phyloP scores from a whole-genome alignment of 2,113 vertebrate genomes.

The Hippocampus abdominalis region DNA sequence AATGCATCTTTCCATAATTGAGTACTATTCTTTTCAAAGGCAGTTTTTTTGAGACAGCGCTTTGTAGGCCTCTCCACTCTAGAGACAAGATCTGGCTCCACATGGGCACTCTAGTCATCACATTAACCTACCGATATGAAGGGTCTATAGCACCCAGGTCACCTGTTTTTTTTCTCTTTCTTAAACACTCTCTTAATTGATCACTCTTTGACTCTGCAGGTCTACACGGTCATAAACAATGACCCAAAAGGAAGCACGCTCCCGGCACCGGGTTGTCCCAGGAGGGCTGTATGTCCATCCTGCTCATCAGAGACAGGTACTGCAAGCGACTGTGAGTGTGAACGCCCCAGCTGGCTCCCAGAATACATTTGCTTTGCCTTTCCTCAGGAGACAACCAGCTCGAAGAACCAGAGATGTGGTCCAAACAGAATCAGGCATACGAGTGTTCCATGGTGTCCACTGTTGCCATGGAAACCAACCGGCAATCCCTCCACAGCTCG shows the following conservation, averaged over 20 bases:
- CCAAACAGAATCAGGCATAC: constrained; percentile 44
- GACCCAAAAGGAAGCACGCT: constrained; percentile 35
- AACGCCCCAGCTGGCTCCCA: background rate
- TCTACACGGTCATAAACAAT: constrained; percentile 68
- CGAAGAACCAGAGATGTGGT: constrained; percentile 35
- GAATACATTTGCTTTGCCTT: background rate
- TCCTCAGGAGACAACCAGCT: constrained; percentile 41
- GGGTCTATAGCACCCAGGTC: background rate
- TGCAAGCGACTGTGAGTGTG: fast-evolving
- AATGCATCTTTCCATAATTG: background rate
- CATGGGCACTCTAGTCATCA: no score
- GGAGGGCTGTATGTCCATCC: constrained; percentile 54
- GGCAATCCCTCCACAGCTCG: background rate
- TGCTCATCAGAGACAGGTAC: constrained; percentile 69
- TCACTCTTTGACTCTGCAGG: constrained; percentile 57
- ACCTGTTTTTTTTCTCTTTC: background rate
- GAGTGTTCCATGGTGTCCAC: constrained; percentile 40
- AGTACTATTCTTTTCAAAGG: background rate
- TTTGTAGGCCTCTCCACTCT: no score
- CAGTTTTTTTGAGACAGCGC: background rate
- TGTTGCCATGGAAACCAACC: constrained; percentile 23
- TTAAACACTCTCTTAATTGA: fast-evolving
- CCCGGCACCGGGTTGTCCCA: constrained; percentile 49
- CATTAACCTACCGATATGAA: background rate
- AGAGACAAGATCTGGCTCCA: no score